Conservation (phyloP, 2,888 invertebrate genomes). For the Apotomis capreana region DNA sequence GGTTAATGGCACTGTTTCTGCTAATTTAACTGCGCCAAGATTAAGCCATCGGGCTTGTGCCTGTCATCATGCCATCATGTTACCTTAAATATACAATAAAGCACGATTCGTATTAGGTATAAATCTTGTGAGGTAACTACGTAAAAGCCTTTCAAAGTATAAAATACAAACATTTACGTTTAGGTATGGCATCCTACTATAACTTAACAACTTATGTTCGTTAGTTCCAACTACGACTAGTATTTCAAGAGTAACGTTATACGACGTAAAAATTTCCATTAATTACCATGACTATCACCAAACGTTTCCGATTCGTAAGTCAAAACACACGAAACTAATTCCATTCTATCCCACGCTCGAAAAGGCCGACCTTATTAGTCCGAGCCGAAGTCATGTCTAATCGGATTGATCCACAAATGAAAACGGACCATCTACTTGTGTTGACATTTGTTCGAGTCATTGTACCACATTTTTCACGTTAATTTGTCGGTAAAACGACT, state of each 20-base stretch:
- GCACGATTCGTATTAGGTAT: no score
- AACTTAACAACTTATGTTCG: no score
- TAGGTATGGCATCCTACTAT: no score
- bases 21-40: not conserved
- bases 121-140: no score
- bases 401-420: constrained; percentile 21
- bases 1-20: not conserved
- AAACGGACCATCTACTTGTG: constrained; percentile 9
- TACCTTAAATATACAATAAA: no score
- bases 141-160: no score
- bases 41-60: not conserved
- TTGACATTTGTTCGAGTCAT: constrained; percentile 24
- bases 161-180: no score
- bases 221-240: no score
- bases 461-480: constrained; percentile 26
- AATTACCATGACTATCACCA: not conserved
- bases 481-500: constrained; percentile 5
- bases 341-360: constrained; percentile 26
- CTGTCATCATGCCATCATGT: no score
- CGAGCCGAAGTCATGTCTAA: constrained; percentile 13
- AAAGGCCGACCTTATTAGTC: constrained; percentile 19
- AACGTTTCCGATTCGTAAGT: not conserved
- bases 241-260: not conserved
- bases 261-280: not conserved
- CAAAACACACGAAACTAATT: constrained; percentile 3